phyloP scores from a whole-genome alignment of 2,888 invertebrate genomes.

The Athalia rosae region DNA sequence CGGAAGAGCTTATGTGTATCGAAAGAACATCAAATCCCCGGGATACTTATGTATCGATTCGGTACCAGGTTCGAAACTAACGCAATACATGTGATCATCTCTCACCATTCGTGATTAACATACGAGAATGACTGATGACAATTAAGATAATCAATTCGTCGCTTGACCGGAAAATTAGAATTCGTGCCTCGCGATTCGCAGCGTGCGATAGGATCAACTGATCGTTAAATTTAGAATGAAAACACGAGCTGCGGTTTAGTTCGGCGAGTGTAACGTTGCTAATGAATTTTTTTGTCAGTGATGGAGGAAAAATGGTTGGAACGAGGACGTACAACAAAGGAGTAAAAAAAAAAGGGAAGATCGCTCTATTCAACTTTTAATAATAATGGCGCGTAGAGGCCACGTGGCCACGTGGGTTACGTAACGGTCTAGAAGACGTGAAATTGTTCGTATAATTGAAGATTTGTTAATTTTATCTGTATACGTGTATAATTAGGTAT shows the following conservation, averaged over 20 bases:
- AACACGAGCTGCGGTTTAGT: not conserved
- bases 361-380: no score
- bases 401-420: not conserved
- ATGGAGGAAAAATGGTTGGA: not conserved
- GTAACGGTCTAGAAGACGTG: conserved; percentile 13
- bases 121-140: not conserved
- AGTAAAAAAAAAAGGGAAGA: not conserved
- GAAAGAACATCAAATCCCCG: not conserved
- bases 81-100: no score
- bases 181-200: conserved; percentile 2
- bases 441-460: conserved; percentile 23
- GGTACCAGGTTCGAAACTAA: no score
- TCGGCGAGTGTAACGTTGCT: not conserved
- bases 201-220: conserved; percentile 10
- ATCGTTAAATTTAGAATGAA: not conserved
- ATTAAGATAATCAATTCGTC: conserved; percentile 15
- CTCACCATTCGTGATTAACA: not conserved
- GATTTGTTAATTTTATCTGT: conserved; percentile 11
- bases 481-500: not conserved
- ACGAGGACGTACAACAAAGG: not conserved
- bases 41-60: no score
- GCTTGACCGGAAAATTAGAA: conserved; percentile 6
- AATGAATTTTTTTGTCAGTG: not conserved
- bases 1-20: not conserved
- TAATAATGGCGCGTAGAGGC: not conserved